Evolutionary conservation across 2,797 vertebrate species (phyloP), one percentile per base, ranked within the genome.

Genomic region (Gymnodraco acuticeps): DNA sequence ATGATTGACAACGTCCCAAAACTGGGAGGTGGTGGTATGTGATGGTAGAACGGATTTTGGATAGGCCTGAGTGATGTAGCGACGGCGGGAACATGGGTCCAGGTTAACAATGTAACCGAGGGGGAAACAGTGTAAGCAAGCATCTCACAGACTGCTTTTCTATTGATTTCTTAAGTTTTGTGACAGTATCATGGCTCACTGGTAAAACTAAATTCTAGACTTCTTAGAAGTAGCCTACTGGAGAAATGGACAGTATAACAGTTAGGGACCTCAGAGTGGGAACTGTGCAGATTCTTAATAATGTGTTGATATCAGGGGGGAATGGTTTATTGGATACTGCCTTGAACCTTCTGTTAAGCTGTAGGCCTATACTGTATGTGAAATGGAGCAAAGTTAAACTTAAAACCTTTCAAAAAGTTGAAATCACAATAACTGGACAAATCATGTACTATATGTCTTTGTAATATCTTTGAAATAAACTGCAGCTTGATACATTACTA

Each of bases 331-430:
- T 60, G 80, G 41, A 10, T 64, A 87, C 56, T 93, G 93, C 71
- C 2, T 19, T 0, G 3, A 56, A 27, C 4, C 1, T 27, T 27
- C 27, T 27, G 27, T 27, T 27, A 56, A 56, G 2, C 38, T 50
- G 87, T 85, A n/a, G n/a, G n/a, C n/a, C n/a, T n/a, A 81, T 91
- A 53, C n/a, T n/a, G n/a, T n/a, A 53, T 93, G 92, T 73, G 88
- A 93, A 55, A 87, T 65, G 78, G 27, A 63, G 45, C 55, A 56
- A 42, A 75, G 0, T 1, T 16, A 41, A 17, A 16, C 13, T 7
- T 31, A 10, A 64, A 19, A 14, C 14, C 16, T 38, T n/a, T 38
- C 2, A 4, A 27, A 43, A 38, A 38, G 33, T 10, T 33, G 8
- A 42, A 42, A 55, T 67, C 42, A n/a, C 0, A 68, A 13, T 20